phyloP scores from a whole-genome alignment of 2,888 invertebrate genomes.

The Athalia rosae region DNA sequence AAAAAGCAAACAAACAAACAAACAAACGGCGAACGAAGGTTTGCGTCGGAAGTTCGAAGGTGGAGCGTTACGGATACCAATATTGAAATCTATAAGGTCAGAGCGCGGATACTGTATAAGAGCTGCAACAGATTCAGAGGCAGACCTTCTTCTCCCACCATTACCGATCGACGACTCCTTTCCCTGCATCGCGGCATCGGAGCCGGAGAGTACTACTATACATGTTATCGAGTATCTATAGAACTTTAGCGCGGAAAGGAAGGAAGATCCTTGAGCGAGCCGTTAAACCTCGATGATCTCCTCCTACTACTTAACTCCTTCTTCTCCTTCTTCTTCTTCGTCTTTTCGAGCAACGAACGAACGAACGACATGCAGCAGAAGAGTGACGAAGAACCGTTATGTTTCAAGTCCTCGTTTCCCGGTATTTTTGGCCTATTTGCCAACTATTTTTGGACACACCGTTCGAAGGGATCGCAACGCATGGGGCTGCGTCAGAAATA shows the following conservation, averaged over 20 bases:
- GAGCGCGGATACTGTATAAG: background rate
- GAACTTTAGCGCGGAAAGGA: background rate
- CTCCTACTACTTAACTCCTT: background rate
- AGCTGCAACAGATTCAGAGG: no score
- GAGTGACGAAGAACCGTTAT: slow-evolving; percentile 16
- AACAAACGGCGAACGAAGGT: no score
- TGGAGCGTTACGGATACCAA: background rate
- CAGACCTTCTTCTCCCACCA: no score
- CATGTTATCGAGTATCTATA: no score
- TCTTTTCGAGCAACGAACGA: background rate
- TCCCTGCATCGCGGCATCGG: no score
- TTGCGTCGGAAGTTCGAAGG: background rate
- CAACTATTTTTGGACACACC: slow-evolving; percentile 32
- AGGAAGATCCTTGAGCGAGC: slow-evolving; percentile 6
- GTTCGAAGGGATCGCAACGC: background rate
- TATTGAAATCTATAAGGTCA: background rate
- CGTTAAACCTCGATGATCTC: background rate
- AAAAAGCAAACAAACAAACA: no score
- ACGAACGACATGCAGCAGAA: background rate
- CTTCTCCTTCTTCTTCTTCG: background rate
- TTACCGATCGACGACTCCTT: no score
- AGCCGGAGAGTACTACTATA: no score
- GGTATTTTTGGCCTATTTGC: slow-evolving; percentile 33
- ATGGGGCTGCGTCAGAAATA: slow-evolving; percentile 31
- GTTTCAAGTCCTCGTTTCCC: slow-evolving; percentile 3